phyloP scores from a whole-genome alignment of 53 echinoderm and acorn worm genomes.

The Arbacia lixula region DNA sequence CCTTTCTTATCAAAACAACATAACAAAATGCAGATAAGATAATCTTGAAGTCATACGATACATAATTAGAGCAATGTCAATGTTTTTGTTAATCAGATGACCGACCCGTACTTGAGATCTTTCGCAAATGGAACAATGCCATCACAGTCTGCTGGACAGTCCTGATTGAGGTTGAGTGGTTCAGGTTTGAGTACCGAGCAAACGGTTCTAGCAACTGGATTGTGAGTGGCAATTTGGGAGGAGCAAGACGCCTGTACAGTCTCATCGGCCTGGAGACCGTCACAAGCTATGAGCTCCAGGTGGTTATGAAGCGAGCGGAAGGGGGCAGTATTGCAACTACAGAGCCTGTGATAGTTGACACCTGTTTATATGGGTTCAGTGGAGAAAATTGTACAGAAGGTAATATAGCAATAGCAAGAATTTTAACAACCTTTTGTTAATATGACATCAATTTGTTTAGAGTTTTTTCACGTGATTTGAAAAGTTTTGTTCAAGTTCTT shows the following conservation, averaged over 20 bases:
- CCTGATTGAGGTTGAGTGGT: conserved; percentile 77
- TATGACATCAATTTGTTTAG: too few relatives aligned
- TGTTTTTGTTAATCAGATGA: conserved; percentile 63
- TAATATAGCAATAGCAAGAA: too few relatives aligned
- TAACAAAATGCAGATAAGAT: too few relatives aligned
- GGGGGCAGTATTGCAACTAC: conserved; percentile 68
- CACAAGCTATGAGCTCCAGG: conserved; percentile 63
- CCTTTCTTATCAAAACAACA: too few relatives aligned
- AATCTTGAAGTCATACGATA: too few relatives aligned
- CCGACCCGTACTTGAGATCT: conserved; percentile 51
- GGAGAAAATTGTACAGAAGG: conserved; percentile 76
- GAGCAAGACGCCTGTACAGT: conserved; percentile 76
- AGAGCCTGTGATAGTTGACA: conserved; percentile 33
- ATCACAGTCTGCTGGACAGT: conserved; percentile 84
- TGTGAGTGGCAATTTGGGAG: conserved; percentile 46
- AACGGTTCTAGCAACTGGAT: conserved; percentile 56
- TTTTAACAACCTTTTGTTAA: too few relatives aligned
- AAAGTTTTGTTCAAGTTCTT: too few relatives aligned
- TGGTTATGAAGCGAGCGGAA: conserved; percentile 67
- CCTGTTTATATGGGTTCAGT: conserved; percentile 74
- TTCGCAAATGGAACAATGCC: conserved; percentile 77
- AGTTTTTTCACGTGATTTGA: too few relatives aligned
- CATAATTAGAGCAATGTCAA: too few relatives aligned
- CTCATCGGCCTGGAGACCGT: conserved; percentile 66
- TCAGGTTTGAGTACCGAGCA: conserved; percentile 68